Conservation (phyloP, 1,140 invertebrate species). For the Belonocnema kinseyi region DNA sequence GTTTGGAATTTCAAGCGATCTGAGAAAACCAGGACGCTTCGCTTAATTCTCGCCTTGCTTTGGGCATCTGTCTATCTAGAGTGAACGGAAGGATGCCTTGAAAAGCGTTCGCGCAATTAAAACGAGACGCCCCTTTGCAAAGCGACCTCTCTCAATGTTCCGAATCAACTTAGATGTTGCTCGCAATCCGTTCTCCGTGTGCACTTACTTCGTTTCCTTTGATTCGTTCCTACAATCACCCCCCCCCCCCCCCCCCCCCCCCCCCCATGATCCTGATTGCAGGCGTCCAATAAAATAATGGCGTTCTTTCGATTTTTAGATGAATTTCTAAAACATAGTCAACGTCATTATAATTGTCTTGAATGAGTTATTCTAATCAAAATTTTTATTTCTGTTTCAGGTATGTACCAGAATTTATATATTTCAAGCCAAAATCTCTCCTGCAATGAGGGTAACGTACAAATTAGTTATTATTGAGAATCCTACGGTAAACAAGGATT, state of each 20-base stretch:
- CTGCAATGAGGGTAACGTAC: background rate
- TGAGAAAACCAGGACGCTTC: background rate
- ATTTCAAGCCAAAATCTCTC: background rate
- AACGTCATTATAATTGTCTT: background rate
- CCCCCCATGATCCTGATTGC: too few species aligned
- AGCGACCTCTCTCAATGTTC: background rate
- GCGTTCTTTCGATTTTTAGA: too few species aligned
- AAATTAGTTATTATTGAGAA: background rate
- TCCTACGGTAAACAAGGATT: too few species aligned
- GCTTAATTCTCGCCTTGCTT: slow-evolving; percentile 12
- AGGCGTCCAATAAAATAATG: too few species aligned
- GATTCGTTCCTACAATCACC: background rate
- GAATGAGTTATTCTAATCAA: background rate
- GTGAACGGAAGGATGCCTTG: slow-evolving; percentile 13
- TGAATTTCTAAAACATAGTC: too few species aligned
- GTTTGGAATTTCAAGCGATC: slow-evolving; percentile 3
- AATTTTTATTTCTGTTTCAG: slow-evolving; percentile 7
- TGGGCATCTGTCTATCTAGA: slow-evolving; percentile 22
- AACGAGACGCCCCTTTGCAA: slow-evolving; percentile 18
- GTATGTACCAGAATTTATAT: background rate
- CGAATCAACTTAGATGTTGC: slow-evolving; percentile 25
- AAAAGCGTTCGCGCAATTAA: slow-evolving; percentile 23
- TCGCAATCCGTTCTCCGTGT: slow-evolving; percentile 6
- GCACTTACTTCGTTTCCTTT: background rate
- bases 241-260: rapidly evolving